Evolutionary conservation across 1,140 invertebrate genomes (phyloP).

Genomic region (Branchinecta lynchi): DNA sequence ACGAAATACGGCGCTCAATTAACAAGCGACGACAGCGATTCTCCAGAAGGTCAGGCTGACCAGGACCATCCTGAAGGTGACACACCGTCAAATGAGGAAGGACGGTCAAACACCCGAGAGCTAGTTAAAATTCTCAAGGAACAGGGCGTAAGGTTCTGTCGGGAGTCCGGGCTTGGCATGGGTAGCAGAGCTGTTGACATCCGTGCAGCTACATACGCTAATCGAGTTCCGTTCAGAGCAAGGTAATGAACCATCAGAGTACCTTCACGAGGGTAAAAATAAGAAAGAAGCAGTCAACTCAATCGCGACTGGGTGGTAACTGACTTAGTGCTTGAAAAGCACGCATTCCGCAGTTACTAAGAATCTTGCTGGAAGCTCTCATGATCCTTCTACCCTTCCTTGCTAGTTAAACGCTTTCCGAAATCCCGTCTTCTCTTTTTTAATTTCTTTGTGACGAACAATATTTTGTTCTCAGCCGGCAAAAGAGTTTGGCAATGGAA

Average conservation of each 20-base stretch:
- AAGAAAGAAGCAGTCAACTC: too few species aligned
- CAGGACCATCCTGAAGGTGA: neutral
- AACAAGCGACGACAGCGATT: neutral
- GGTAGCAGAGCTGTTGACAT: neutral
- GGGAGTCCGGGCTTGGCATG: neutral
- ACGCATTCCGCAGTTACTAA: too few species aligned
- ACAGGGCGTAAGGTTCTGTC: neutral
- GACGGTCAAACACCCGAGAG: neutral
- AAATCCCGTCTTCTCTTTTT: too few species aligned
- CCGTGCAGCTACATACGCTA: neutral
- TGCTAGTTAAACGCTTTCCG: too few species aligned
- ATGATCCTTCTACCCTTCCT: too few species aligned
- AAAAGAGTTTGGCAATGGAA: too few species aligned
- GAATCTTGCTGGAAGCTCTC: too few species aligned
- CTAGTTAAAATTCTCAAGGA: neutral
- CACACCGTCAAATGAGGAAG: neutral
- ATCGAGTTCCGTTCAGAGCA: neutral
- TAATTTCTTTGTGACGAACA: too few species aligned
- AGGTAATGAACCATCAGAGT: neutral
- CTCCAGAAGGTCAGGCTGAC: neutral
- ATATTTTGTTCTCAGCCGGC: too few species aligned
- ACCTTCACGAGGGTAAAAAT: too few species aligned
- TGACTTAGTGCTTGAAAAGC: too few species aligned
- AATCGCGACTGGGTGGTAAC: too few species aligned
- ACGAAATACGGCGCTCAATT: conserved; percentile 8